phyloP scores from a whole-genome alignment of 2,797 vertebrate genomes.

The Trachops cirrhosus region DNA sequence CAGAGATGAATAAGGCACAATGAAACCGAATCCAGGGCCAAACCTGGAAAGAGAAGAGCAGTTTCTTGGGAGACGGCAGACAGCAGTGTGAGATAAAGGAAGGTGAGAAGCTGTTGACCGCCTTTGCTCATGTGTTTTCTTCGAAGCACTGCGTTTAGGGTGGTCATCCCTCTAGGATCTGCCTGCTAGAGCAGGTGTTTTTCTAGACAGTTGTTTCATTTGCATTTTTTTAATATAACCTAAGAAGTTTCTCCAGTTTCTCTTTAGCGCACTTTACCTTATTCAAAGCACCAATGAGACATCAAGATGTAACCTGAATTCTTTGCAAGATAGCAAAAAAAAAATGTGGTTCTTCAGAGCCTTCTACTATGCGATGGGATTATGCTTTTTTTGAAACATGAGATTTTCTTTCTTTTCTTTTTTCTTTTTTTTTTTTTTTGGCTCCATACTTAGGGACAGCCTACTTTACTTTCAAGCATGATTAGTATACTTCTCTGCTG shows the following conservation, averaged over 20 bases:
- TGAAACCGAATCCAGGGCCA: background rate
- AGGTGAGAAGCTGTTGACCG: fast-evolving
- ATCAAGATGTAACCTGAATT: background rate
- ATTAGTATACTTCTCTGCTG: constrained; percentile 36
- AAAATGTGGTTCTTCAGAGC: background rate
- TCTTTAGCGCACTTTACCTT: background rate
- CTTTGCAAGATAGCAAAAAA: background rate
- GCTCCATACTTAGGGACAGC: background rate
- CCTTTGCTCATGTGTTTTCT: background rate
- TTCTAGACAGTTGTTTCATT: background rate
- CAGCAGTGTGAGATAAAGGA: background rate
- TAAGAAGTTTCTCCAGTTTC: background rate
- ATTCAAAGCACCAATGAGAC: background rate
- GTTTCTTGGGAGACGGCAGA: background rate
- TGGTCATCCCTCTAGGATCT: background rate
- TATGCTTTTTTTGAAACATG: background rate
- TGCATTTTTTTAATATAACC: background rate
- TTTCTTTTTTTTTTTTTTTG: background rate
- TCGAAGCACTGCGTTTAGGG: fast-evolving
- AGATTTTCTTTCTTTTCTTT: background rate
- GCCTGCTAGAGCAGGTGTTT: background rate
- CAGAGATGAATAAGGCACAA: background rate
- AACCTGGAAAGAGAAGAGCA: background rate
- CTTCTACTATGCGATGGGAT: background rate
- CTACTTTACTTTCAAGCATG: background rate